These are phyloP conservation scores for Bactericera cockerelli DNA, from an alignment of 1,140 invertebrate species.

Conservation along the genomic window DNA sequence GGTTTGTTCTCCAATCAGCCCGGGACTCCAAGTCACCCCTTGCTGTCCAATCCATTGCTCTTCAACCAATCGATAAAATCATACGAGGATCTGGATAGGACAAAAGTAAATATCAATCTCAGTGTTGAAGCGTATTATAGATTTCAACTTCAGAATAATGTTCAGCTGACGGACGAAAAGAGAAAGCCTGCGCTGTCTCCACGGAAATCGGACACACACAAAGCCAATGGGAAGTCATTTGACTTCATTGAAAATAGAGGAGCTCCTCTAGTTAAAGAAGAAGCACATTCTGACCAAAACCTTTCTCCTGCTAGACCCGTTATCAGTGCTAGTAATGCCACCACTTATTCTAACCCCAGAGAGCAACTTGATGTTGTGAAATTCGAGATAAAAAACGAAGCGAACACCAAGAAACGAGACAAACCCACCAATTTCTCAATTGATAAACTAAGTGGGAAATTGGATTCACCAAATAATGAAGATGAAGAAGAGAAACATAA, in stretches of 20 bases:
- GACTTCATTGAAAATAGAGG: conserved; percentile 31
- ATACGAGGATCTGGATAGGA: neutral
- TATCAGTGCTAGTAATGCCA: conserved; percentile 18
- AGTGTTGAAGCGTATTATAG: conserved; percentile 10
- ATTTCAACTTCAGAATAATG: conserved; percentile 6
- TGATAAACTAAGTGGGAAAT: conserved; percentile 2
- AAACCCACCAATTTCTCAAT: conserved; percentile 5
- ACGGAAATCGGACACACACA: neutral
- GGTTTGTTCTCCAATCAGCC: conserved; percentile 35
- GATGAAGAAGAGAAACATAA: conserved; percentile 20
- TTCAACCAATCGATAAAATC: conserved; percentile 29
- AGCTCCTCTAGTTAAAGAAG: conserved; percentile 45
- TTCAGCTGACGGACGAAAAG: neutral
- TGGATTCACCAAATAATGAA: conserved; percentile 8
- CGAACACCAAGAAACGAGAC: neutral
- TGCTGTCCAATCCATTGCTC: conserved; percentile 36
- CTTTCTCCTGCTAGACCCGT: conserved; percentile 44
- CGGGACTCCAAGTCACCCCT: conserved; percentile 30
- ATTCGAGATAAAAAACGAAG: conserved; percentile 20
- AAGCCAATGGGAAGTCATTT: conserved; percentile 29
- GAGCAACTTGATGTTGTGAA: conserved; percentile 18
- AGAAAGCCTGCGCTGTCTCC: neutral
- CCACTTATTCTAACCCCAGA: conserved; percentile 24
- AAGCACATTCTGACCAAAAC: conserved; percentile 40
- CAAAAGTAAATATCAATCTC: neutral